Evolutionary conservation across 1,140 invertebrate species (phyloP).

Genomic region (Lepidostoma basale): DNA sequence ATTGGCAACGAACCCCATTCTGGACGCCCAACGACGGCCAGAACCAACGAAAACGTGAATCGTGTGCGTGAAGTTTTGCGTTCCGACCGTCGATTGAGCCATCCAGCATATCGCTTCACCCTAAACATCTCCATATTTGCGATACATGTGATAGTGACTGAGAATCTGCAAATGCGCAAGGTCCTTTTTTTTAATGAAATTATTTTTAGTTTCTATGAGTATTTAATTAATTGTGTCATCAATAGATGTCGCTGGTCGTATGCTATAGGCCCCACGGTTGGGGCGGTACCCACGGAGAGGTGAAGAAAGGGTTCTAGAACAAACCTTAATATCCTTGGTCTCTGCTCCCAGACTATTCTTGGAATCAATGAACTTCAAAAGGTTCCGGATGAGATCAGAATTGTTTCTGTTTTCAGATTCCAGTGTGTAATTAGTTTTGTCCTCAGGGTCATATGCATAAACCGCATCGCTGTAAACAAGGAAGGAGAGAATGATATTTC

Average conservation of each 20-base stretch:
- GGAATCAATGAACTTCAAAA: constrained; percentile 14
- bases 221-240: not conserved
- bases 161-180: not conserved
- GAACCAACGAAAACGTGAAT: too few species aligned
- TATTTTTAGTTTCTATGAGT: not conserved
- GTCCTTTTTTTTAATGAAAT: not conserved
- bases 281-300: too few species aligned
- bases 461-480: constrained; percentile 1
- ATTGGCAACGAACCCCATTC: too few species aligned
- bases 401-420: not conserved
- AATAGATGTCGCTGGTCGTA: too few species aligned
- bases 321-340: constrained; percentile 13
- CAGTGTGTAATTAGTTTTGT: not conserved
- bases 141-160: too few species aligned
- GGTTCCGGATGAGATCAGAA: not conserved
- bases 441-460: not conserved
- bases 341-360: not conserved
- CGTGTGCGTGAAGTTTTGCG: too few species aligned
- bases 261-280: not conserved
- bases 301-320: not conserved
- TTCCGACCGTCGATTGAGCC: too few species aligned
- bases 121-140: too few species aligned
- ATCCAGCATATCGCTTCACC: too few species aligned
- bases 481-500: too few species aligned
- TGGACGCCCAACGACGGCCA: too few species aligned